Evolutionary conservation across 2,888 invertebrate species (phyloP).

Genomic region (Cabera pusaria): DNA sequence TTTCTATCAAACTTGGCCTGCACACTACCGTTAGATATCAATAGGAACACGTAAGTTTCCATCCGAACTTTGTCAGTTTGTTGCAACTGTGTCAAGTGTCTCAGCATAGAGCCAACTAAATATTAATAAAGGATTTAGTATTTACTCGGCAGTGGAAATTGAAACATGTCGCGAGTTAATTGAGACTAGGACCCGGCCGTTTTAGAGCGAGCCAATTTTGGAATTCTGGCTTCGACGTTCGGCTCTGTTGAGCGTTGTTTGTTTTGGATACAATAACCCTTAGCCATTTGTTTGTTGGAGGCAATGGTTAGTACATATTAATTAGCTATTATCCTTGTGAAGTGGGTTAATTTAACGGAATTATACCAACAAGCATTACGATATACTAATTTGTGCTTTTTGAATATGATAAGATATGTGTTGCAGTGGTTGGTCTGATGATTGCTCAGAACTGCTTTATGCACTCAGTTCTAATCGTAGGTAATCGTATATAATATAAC

Average conservation of each 20-base stretch:
- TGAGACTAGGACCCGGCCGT: slow-evolving; percentile 57
- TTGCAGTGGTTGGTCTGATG: no score
- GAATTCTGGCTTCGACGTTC: slow-evolving; percentile 34
- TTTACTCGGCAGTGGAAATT: slow-evolving; percentile 65
- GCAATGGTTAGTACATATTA: slow-evolving; percentile 6
- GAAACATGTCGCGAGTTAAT: slow-evolving; percentile 75
- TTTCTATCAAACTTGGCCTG: slow-evolving; percentile 24
- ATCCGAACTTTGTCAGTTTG: slow-evolving; percentile 28
- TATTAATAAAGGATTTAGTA: slow-evolving; percentile 61
- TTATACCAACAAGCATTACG: no score
- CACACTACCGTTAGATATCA: slow-evolving; percentile 24
- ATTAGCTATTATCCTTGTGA: slow-evolving; percentile 5
- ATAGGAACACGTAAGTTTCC: slow-evolving; percentile 29
- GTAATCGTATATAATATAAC: no score
- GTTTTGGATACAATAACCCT: slow-evolving; percentile 18
- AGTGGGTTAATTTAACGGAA: no score
- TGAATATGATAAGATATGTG: no score
- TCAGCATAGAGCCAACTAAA: slow-evolving; percentile 46
- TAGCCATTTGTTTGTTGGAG: slow-evolving; percentile 15
- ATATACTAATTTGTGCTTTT: neutral
- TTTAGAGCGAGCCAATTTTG: slow-evolving; percentile 45
- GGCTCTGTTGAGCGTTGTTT: slow-evolving; percentile 17
- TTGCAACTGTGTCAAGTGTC: slow-evolving; percentile 41
- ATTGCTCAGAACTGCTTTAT: no score
- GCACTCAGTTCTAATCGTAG: no score